Evolutionary conservation across 2,113 vertebrate genomes (phyloP), one percentile per base, ranked within the genome.

Genomic region (Taurulus bubalis): DNA sequence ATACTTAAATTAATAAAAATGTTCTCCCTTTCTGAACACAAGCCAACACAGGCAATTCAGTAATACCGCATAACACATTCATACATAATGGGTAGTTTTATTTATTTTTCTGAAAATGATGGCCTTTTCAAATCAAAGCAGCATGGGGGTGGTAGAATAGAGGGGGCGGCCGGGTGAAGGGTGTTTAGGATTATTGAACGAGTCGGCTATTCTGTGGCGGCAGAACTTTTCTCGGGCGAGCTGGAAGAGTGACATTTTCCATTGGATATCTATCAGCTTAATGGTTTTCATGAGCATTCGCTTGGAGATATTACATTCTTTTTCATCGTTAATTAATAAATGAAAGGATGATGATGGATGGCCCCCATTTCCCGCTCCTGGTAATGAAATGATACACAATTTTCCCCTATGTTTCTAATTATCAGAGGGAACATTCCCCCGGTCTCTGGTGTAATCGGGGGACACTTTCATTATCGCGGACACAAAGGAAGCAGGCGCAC

Each of bases 281-380:
- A 90, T 91, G 87, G 90, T 78, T 93, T 71, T 92, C 82, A 74
- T 30, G 74, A 78, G 77, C 83, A 80, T 76, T 89, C 78, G 67
- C 85, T 74, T 64, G 67, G 49, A 78, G 30, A 88, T 87, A 89
- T 86, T 65, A 71, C 86, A 60, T 77, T 85, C 14, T 85, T 84
- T 81, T 83, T 72, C 80, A 91, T 85, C 87, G 71, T 87, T 92
- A 92, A 93, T 93, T 93, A 93, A 92, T 91, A 87, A 91, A 83
- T 86, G 82, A 86, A 92, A 70, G 63, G 75, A 73, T 84, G 78
- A 73, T 90, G 90, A 93, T 92, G 67, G 91, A 94, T 93, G 74
- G 73, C 55, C 40, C 32, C 71, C 60, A 53, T 83, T 85, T 87
- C 71, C 80, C 36, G 32, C 40, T 71, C 59, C 34, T 28, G 65